Percentiles rank a stretch among this genome's conserved stretches.
These are phyloP conservation scores for Epicampocera succincta DNA, from an alignment of 2,888 invertebrate genomes.

Conservation along the genomic window DNA sequence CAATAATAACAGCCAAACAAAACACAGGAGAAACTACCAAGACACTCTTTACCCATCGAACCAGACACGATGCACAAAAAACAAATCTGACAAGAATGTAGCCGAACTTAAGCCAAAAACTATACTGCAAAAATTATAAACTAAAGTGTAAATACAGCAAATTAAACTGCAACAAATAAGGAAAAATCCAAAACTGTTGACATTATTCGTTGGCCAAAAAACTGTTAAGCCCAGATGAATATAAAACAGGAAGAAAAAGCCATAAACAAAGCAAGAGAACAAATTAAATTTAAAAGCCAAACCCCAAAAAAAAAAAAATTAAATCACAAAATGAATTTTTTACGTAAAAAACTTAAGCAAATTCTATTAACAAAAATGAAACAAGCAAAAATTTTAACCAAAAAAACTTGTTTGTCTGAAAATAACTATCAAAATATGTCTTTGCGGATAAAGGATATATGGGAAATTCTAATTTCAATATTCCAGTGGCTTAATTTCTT, in stretches of 20 bases:
- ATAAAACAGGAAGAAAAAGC: not conserved
- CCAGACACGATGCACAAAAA: not conserved
- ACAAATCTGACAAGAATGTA: conserved; percentile 9
- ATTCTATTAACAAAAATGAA: conserved; percentile 1
- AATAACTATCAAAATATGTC: no score
- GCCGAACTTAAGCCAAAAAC: conserved; percentile 78
- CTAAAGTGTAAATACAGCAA: conserved; percentile 64
- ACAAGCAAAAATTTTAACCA: not conserved
- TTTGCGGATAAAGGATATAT: no score
- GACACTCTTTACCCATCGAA: not conserved
- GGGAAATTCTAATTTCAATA: no score
- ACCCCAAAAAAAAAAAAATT: conserved; percentile 30
- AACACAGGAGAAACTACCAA: not conserved
- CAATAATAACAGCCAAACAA: conserved; percentile 73
- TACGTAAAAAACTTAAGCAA: conserved; percentile 1
- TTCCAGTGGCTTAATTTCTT: no score
- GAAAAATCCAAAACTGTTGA: conserved; percentile 69
- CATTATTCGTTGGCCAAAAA: conserved; percentile 69
- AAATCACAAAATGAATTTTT: conserved; percentile 19
- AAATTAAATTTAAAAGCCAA: conserved; percentile 15
- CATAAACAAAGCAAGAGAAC: not conserved
- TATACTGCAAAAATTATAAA: conserved; percentile 76
- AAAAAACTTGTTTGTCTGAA: no score
- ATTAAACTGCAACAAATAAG: conserved; percentile 50
- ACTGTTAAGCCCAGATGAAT: conserved; percentile 46